Percentiles rank a stretch among this genome's conserved stretches.
These are phyloP conservation scores for Ondatra zibethicus DNA, from an alignment of 2,113 vertebrate species.

Conservation along the genomic window DNA sequence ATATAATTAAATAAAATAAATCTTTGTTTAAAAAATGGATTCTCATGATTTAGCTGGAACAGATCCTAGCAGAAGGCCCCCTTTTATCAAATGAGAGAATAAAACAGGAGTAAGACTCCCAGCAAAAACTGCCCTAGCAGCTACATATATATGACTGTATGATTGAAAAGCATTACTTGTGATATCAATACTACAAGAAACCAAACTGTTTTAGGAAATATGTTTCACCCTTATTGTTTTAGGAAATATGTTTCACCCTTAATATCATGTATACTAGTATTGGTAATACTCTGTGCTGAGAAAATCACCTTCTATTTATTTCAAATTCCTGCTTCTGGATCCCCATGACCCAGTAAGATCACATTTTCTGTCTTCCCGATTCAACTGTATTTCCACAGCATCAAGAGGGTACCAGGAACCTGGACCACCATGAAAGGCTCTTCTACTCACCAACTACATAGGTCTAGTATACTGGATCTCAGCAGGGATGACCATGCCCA, in stretches of 20 bases:
- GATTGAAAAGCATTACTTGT: background rate
- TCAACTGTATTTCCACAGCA: background rate
- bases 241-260: background rate
- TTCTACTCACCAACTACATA: background rate
- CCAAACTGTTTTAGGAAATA: background rate
- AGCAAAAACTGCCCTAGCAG: background rate
- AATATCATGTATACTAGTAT: background rate
- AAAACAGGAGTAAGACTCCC: background rate
- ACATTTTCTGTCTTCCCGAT: background rate
- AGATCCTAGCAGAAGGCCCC: too few relatives aligned
- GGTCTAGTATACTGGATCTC: background rate
- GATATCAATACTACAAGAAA: background rate
- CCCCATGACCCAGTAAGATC: accelerated
- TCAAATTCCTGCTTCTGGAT: background rate
- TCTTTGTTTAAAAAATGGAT: background rate
- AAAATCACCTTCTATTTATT: background rate
- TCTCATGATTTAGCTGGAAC: background rate
- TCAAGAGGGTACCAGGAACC: background rate
- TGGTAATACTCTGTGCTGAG: background rate
- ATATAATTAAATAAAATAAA: background rate
- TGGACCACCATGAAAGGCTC: background rate
- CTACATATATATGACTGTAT: background rate
- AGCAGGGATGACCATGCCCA: background rate
- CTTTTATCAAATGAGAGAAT: background rate
- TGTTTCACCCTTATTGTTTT: background rate